These are phyloP conservation scores for Hydrozoanthus tunicans DNA, from an alignment of 64 coral and sea anemone species.

Conservation along the genomic window DNA sequence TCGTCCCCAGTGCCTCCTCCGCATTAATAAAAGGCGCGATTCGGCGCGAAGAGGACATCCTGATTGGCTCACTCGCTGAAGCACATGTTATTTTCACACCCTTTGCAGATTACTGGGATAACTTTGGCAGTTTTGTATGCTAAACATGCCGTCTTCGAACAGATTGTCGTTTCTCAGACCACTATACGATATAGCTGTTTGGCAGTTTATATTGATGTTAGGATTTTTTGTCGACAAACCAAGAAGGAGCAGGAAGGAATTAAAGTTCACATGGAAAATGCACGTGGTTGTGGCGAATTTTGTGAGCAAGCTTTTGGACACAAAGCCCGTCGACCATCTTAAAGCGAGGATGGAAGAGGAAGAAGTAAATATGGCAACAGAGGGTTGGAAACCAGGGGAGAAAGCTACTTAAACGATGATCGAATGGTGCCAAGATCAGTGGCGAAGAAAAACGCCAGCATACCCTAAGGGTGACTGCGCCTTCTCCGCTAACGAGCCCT, in stretches of 20 bases:
- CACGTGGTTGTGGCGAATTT: constrained; percentile 42
- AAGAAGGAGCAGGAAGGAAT: background rate
- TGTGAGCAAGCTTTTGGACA: constrained; percentile 55
- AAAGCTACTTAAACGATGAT: constrained; percentile 20
- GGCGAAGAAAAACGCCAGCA: constrained; percentile 49
- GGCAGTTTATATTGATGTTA: background rate
- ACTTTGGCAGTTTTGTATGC: too few relatives aligned
- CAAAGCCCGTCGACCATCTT: constrained; percentile 28
- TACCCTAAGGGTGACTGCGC: background rate
- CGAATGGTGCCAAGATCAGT: constrained; percentile 58
- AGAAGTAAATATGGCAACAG: background rate
- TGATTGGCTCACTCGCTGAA: too few relatives aligned
- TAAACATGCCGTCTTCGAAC: too few relatives aligned
- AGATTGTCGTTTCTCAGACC: background rate
- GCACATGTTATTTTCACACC: too few relatives aligned
- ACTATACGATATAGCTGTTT: constrained; percentile 18
- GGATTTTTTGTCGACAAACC: background rate
- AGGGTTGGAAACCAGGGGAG: constrained; percentile 32
- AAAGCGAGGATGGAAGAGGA: background rate
- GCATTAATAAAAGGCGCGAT: too few relatives aligned
- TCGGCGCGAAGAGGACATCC: too few relatives aligned
- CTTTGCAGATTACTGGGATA: too few relatives aligned
- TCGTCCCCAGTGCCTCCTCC: too few relatives aligned
- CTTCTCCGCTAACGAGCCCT: background rate
- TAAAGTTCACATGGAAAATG: background rate